These are phyloP conservation scores for Macropis europaea DNA, from an alignment of 2,888 invertebrate species.

Conservation along the genomic window DNA sequence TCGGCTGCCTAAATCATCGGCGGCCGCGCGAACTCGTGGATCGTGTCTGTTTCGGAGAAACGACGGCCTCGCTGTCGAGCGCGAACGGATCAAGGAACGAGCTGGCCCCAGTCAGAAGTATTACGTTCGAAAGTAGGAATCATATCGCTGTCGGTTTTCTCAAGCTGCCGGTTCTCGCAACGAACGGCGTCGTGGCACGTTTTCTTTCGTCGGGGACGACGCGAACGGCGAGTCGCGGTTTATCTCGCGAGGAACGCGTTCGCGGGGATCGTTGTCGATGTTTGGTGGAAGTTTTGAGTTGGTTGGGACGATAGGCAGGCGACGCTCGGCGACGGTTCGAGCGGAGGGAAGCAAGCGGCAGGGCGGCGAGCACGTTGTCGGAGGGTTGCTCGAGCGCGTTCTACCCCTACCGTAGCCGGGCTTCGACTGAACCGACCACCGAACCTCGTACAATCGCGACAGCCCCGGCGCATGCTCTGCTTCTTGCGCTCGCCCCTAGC, in stretches of 20 bases:
- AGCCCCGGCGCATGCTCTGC: slow-evolving; percentile 51
- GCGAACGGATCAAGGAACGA: background rate
- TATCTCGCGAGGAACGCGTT: no score
- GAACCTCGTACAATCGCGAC: slow-evolving; percentile 51
- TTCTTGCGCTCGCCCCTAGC: background rate
- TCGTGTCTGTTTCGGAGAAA: background rate
- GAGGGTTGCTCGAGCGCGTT: slow-evolving; percentile 64
- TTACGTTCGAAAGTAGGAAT: background rate
- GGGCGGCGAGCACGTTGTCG: slow-evolving; percentile 59
- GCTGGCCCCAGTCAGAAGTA: background rate
- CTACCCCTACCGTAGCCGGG: slow-evolving; percentile 73
- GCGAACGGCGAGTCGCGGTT: no score
- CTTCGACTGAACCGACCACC: slow-evolving; percentile 72
- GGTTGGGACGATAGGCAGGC: no score
- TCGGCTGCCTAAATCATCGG: background rate
- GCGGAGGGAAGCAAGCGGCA: no score
- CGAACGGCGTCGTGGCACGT: no score
- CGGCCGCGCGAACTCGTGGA: background rate
- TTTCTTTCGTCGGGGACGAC: no score
- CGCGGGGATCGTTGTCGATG: no score
- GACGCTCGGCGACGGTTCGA: no score
- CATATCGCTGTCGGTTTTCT: no score
- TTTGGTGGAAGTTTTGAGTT: no score
- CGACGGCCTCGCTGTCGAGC: no score
- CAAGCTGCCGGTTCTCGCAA: no score